Evolutionary conservation across 2,888 invertebrate species (phyloP), one percentile per base, ranked within the genome.

Genomic region (Meteorus colon): DNA sequence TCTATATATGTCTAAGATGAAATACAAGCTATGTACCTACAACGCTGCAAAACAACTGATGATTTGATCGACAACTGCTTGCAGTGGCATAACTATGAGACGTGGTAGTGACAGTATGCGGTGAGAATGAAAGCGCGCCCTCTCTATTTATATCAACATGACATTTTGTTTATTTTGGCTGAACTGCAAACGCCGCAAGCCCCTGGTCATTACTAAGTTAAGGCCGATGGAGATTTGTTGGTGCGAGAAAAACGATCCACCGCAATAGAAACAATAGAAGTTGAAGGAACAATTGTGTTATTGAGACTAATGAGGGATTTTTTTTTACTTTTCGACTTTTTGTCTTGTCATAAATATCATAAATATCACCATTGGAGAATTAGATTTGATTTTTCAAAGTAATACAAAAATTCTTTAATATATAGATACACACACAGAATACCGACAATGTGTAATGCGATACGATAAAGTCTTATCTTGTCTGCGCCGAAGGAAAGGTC

Each of bases 131-230:
- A 86, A 84, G 86, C 84, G 34, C 62, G 41, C n/a, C 37, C 68
- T 67, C 59, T 86, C 86, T 87, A 87, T 88, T 87, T 88, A 88
- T 87, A 88, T 83, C 84, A 84, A 84, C 82, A 81, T 86, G 88
- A 87, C 87, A 87, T 87, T 87, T 86, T 87, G 87, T 88, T 87
- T 87, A 87, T 87, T 87, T 87, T 86, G 85, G 87, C 88, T 86
- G 85, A 85, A 55, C 55, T 86, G 83, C 31, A 63, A 55, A 31
- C 51, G 55, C 48, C 67, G 55, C 67, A 48, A 37, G 73, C 34
- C 65, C 62, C 73, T 72, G 48, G 16, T 27, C 68, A 34, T 51
- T 69, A 55, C 69, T 69, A 48, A 55, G 62, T 29, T 16, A 29
- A 65, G 37, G 8, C 37, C 65, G 41, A 37, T 37, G 65, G 37